These are phyloP conservation scores for Steinernema feltiae DNA, from an alignment of 1,140 invertebrate genomes.

Conservation along the genomic window DNA sequence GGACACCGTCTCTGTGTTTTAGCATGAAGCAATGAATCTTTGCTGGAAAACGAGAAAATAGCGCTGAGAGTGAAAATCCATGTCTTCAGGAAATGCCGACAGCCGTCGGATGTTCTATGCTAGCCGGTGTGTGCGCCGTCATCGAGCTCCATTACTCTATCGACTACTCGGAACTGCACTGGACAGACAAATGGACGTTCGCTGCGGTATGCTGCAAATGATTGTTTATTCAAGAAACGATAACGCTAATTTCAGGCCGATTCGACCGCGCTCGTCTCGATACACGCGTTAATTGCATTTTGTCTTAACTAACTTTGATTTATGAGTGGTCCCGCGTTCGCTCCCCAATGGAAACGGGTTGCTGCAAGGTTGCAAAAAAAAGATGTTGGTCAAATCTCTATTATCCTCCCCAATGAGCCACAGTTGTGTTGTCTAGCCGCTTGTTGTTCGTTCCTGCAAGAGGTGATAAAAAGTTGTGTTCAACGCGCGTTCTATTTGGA, in stretches of 20 bases:
- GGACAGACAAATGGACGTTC: constrained; percentile 26
- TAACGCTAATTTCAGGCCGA: constrained; percentile 12
- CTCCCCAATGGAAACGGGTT: neutral
- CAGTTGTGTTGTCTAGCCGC: no score
- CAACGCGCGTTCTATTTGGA: neutral
- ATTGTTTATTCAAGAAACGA: no score
- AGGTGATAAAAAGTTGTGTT: neutral
- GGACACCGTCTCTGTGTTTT: neutral
- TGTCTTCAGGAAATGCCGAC: constrained; percentile 26
- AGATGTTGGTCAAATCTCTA: neutral
- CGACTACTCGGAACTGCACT: constrained; percentile 26
- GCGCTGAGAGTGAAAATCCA: no score
- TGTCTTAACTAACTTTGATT: constrained; percentile 6
- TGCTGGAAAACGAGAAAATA: no score
- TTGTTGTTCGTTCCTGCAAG: neutral
- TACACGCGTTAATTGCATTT: neutral
- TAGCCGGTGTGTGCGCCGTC: constrained; percentile 30
- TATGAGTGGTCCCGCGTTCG: neutral
- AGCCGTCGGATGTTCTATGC: constrained; percentile 27
- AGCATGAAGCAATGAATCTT: no score
- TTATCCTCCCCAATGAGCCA: neutral
- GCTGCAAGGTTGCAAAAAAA: neutral
- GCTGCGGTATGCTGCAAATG: constrained; percentile 20
- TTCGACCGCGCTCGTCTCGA: neutral
- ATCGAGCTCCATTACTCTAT: constrained; percentile 31